phyloP scores from a whole-genome alignment of 2,113 vertebrate species.

The Ctenodactylus gundi region DNA sequence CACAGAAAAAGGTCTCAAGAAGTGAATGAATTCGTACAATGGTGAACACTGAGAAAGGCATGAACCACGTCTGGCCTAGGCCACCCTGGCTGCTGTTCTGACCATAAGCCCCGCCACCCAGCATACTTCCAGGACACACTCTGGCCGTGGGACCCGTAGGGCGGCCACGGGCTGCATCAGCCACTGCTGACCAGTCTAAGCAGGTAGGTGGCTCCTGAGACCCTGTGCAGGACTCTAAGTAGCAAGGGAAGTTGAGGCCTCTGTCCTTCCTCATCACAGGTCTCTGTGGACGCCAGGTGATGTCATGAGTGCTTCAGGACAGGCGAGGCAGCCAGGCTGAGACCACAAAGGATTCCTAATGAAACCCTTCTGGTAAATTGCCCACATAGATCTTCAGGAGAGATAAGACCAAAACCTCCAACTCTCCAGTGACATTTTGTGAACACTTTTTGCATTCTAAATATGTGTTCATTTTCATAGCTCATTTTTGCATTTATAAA shows the following conservation, averaged over 20 bases:
- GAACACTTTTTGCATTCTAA: neutral
- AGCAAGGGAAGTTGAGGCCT: neutral
- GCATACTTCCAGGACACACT: fast-evolving
- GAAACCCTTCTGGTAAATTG: neutral
- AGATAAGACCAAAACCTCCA: neutral
- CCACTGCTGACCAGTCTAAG: neutral
- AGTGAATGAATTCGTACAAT: neutral
- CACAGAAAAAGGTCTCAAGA: neutral
- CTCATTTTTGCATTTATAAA: neutral
- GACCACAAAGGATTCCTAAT: neutral
- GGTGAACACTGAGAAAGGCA: no score
- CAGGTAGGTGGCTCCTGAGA: neutral
- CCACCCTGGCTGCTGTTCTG: fast-evolving
- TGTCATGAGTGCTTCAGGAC: no score
- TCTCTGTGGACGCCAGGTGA: neutral
- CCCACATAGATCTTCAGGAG: neutral
- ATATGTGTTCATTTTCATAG: neutral
- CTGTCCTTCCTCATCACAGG: neutral
- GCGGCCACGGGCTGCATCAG: neutral
- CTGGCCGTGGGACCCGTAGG: neutral
- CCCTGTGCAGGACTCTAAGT: fast-evolving
- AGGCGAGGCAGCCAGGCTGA: neutral
- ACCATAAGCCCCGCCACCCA: fast-evolving
- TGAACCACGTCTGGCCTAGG: neutral
- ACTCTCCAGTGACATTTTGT: neutral